Percentiles rank a stretch among this genome's conserved stretches.
Conservation (phyloP, 2,797 vertebrate genomes). For the Neoniphon sammara region DNA sequence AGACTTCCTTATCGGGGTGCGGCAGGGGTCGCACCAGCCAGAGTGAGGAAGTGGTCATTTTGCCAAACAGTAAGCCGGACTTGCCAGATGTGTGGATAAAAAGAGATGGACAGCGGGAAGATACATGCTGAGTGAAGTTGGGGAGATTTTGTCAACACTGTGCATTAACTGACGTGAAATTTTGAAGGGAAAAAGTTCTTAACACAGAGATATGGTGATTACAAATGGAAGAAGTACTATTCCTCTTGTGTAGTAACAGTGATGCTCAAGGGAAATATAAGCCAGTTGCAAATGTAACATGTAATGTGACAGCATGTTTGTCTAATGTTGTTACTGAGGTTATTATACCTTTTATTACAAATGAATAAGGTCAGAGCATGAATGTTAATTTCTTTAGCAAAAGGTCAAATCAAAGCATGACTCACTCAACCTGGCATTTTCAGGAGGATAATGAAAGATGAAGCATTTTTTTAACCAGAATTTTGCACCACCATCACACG, state of each 20-base stretch:
- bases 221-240: conserved; percentile 28
- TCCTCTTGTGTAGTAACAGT: conserved; percentile 24
- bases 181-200: conserved; percentile 17
- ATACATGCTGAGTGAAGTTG: conserved; percentile 70
- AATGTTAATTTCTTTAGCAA: conserved; percentile 17
- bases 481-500: conserved; percentile 30
- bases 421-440: conserved; percentile 13
- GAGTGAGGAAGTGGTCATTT: conserved; percentile 86
- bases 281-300: conserved; percentile 53
- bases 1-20: conserved; percentile 79
- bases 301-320: conserved; percentile 56
- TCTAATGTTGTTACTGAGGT: conserved; percentile 44
- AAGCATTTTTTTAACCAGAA: conserved; percentile 23
- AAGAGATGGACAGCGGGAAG: conserved; percentile 82
- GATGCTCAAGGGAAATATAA: conserved; percentile 59
- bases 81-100: conserved; percentile 98
- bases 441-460: neutral
- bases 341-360: conserved; percentile 31
- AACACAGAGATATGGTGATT: neutral
- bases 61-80: conserved; percentile 97
- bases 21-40: conserved; percentile 86
- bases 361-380: conserved; percentile 43
- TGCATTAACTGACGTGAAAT: conserved; percentile 43
- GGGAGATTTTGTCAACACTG: conserved; percentile 46
- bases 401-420: conserved; percentile 56